Evolutionary conservation across 2,797 vertebrate genomes (phyloP).

Genomic region (Denticeps clupeoides): DNA sequence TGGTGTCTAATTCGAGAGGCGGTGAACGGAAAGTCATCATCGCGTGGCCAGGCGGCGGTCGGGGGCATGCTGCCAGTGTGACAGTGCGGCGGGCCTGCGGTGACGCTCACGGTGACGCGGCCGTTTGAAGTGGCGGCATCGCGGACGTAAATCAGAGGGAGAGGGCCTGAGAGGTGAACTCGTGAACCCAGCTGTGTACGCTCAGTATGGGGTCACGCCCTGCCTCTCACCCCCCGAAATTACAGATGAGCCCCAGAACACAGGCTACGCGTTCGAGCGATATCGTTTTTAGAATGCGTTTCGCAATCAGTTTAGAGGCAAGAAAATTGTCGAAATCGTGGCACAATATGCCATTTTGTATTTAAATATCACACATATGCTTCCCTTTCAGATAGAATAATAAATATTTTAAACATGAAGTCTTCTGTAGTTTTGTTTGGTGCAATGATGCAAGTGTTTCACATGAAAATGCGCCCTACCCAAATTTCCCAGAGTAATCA

Average conservation of each 20-base stretch:
- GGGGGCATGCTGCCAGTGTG: not conserved
- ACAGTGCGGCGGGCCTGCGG: not conserved
- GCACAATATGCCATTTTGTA: too few species aligned
- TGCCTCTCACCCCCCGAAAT: not conserved
- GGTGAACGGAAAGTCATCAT: too few species aligned
- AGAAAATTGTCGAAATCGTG: too few species aligned
- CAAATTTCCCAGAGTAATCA: conserved; percentile 30
- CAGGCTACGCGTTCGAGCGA: too few species aligned
- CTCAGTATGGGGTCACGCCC: not conserved
- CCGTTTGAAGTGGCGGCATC: conserved; percentile 23
- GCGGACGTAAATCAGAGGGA: conserved; percentile 15
- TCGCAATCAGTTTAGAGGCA: too few species aligned
- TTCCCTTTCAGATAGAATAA: too few species aligned
- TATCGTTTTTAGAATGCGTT: too few species aligned
- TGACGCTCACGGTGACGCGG: not conserved
- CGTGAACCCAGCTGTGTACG: too few species aligned
- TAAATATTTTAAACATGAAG: not conserved
- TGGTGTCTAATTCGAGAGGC: conserved; percentile 8
- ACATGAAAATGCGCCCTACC: too few species aligned
- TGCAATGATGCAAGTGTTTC: conserved; percentile 47
- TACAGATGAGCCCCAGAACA: too few species aligned
- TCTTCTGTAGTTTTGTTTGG: not conserved
- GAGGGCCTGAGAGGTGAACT: conserved; percentile 14
- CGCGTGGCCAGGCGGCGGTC: not conserved
- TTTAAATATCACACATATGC: too few species aligned